Conservation (phyloP, 1,140 invertebrate genomes). For the Solenopsis fugax region DNA sequence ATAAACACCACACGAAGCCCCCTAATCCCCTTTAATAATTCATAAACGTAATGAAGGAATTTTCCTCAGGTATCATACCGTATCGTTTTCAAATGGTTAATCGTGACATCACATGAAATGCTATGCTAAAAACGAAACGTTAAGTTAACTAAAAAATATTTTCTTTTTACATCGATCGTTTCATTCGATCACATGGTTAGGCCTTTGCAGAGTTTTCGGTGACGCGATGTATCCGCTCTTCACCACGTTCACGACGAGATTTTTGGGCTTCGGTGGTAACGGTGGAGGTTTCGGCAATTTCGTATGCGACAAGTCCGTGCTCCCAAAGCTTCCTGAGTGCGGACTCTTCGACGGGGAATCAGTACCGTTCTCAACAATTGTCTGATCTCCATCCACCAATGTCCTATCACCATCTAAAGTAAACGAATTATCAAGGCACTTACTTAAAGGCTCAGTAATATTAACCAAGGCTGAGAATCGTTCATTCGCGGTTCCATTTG, state of each 20-base stretch:
- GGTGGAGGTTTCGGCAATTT: constrained; percentile 84
- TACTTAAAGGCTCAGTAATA: constrained; percentile 62
- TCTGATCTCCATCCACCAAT: constrained; percentile 82
- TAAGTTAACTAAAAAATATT: constrained; percentile 71
- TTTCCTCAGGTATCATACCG: constrained; percentile 11
- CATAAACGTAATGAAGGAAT: background rate
- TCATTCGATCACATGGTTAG: constrained; percentile 69
- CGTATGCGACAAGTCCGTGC: constrained; percentile 41
- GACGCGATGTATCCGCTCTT: constrained; percentile 79
- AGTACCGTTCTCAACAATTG: constrained; percentile 81
- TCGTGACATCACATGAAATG: constrained; percentile 36
- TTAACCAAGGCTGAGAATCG: constrained; percentile 65
- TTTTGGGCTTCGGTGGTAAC: constrained; percentile 85
- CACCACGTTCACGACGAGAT: constrained; percentile 76
- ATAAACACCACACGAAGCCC: background rate
- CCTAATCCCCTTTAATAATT: background rate
- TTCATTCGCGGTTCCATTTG: constrained; percentile 55
- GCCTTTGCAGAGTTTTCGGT: constrained; percentile 80
- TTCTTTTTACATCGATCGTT: constrained; percentile 72
- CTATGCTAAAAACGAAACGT: background rate
- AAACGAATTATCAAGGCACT: constrained; percentile 69
- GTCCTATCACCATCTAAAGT: constrained; percentile 78
- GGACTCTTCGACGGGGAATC: constrained; percentile 62
- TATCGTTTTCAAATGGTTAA: background rate
- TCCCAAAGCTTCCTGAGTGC: constrained; percentile 55